phyloP scores from a whole-genome alignment of 2,888 invertebrate species.

The Diploptera punctata region DNA sequence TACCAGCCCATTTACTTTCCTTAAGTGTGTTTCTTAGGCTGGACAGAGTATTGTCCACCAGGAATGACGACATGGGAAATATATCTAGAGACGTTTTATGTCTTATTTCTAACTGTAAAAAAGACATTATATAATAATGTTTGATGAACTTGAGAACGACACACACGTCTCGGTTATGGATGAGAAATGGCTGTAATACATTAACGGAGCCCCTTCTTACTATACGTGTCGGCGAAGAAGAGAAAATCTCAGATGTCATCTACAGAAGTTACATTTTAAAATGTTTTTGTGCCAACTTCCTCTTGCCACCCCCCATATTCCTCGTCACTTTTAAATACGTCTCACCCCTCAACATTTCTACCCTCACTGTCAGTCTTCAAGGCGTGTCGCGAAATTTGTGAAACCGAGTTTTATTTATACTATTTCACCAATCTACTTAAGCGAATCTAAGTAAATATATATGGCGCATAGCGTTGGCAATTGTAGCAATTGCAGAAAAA shows the following conservation, averaged over 20 bases:
- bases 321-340: constrained; percentile 1
- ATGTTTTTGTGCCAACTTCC: constrained; percentile 11
- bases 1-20: no score
- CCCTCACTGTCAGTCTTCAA: background rate
- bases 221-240: background rate
- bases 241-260: background rate
- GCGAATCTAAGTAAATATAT: no score
- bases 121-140: no score
- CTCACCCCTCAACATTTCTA: background rate
- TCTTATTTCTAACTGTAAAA: no score
- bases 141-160: no score
- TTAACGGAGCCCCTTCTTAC: background rate
- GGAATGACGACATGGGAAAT: no score
- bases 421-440: background rate
- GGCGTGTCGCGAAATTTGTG: background rate
- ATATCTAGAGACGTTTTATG: no score
- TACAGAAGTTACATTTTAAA: constrained; percentile 16
- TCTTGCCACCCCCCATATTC: background rate
- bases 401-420: background rate
- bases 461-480: no score
- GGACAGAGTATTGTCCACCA: no score
- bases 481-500: no score
- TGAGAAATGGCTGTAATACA: background rate
- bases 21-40: no score
- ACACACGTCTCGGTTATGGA: background rate